A percentile compares a stretch with the other conserved stretches of the same genome.
phyloP scores from a whole-genome alignment of 2,113 vertebrate species.

The Ictalurus punctatus region DNA sequence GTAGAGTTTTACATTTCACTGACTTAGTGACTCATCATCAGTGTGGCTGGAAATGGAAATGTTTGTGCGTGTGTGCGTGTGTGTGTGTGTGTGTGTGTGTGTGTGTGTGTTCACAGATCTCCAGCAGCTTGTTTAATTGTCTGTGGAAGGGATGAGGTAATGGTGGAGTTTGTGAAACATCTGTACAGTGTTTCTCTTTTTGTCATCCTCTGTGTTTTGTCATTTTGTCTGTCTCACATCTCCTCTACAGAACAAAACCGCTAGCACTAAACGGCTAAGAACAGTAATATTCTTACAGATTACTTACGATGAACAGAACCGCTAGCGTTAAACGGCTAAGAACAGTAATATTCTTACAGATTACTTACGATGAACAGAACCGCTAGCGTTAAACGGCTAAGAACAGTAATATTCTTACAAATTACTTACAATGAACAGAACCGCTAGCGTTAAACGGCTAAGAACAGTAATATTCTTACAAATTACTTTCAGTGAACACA shows the following conservation, averaged over 20 bases:
- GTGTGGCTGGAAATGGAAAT: conserved; percentile 7
- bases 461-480: not conserved
- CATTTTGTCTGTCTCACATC: not conserved
- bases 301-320: too few species aligned
- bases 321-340: too few species aligned
- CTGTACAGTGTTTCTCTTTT: not conserved
- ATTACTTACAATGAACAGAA: not conserved
- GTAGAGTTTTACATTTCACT: not conserved
- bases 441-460: not conserved
- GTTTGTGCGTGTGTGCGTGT: not conserved
- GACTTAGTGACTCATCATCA: conserved; percentile 30
- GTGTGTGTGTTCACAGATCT: not conserved
- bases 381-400: not conserved
- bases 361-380: not conserved
- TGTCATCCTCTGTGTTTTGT: not conserved
- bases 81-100: not conserved
- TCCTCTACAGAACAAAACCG: too few species aligned
- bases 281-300: too few species aligned
- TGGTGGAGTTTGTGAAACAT: not conserved
- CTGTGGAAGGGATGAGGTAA: conserved; percentile 29
- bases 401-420: not conserved
- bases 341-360: too few species aligned
- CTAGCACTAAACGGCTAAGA: too few species aligned
- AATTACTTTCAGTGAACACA: not conserved
- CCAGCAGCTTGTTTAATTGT: conserved; percentile 14